Evolutionary conservation across 2,888 invertebrate species (phyloP).

Genomic region (Nezara viridula): DNA sequence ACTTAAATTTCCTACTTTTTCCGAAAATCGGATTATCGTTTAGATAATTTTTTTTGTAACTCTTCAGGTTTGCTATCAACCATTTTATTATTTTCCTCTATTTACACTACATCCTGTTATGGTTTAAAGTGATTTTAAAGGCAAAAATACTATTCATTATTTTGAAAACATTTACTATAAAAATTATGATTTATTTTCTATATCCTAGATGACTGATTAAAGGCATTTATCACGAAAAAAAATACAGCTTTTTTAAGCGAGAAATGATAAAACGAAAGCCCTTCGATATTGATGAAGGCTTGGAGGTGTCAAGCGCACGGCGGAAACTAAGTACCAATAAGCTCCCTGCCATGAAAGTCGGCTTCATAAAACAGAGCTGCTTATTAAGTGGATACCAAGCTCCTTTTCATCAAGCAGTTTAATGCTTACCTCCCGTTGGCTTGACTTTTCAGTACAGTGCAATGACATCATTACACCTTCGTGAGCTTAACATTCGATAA

Average conservation of each 20-base stretch:
- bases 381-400: background rate
- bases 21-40: too few relatives aligned
- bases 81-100: too few relatives aligned
- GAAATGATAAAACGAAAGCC: background rate
- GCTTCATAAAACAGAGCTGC: background rate
- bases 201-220: background rate
- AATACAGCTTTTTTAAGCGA: background rate
- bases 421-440: background rate
- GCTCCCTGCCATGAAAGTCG: background rate
- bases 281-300: background rate
- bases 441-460: background rate
- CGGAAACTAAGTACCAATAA: constrained; percentile 16
- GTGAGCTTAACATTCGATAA: background rate
- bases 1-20: too few relatives aligned
- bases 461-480: background rate
- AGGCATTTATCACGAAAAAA: background rate
- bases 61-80: too few relatives aligned
- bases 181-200: background rate
- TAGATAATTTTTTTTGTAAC: too few relatives aligned
- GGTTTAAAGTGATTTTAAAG: too few relatives aligned
- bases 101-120: too few relatives aligned
- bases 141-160: too few relatives aligned
- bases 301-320: background rate
- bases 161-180: too few relatives aligned
- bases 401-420: constrained; percentile 9